Conservation (phyloP, 1,140 invertebrate species). For the Lasaia peninsularis region DNA sequence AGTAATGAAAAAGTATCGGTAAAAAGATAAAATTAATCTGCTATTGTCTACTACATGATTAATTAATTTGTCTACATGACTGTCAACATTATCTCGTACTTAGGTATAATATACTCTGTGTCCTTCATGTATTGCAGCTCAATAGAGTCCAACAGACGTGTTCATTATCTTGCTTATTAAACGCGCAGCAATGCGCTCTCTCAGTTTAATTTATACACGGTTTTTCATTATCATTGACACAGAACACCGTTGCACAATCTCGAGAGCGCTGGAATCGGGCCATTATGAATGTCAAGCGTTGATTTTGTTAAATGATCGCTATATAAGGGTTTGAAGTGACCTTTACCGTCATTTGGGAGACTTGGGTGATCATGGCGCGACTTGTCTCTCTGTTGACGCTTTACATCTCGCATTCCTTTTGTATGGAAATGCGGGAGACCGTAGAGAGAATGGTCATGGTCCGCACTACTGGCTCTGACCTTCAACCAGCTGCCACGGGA, state of each 20-base stretch:
- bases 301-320: conserved; percentile 53
- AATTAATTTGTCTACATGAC: no score
- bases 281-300: conserved; percentile 66
- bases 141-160: conserved; percentile 4
- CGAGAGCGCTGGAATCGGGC: conserved; percentile 56
- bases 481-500: conserved; percentile 73
- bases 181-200: conserved; percentile 47
- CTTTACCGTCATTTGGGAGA: conserved; percentile 55
- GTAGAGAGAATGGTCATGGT: conserved; percentile 74
- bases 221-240: conserved; percentile 74
- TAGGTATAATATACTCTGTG: no score
- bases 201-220: conserved; percentile 54
- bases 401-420: conserved; percentile 34
- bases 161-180: conserved; percentile 21
- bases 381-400: conserved; percentile 37
- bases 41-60: no score
- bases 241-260: conserved; percentile 66
- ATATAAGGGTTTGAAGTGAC: conserved; percentile 60
- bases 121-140: not conserved
- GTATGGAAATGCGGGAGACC: conserved; percentile 65
- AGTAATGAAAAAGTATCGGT: no score
- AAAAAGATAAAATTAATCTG: no score
- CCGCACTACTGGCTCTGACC: conserved; percentile 66
- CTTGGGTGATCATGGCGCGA: conserved; percentile 48
- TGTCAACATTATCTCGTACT: not conserved